Percentiles rank a stretch among this genome's conserved stretches.
phyloP scores from a whole-genome alignment of 2,888 invertebrate species.

The Xylophagus ater region DNA sequence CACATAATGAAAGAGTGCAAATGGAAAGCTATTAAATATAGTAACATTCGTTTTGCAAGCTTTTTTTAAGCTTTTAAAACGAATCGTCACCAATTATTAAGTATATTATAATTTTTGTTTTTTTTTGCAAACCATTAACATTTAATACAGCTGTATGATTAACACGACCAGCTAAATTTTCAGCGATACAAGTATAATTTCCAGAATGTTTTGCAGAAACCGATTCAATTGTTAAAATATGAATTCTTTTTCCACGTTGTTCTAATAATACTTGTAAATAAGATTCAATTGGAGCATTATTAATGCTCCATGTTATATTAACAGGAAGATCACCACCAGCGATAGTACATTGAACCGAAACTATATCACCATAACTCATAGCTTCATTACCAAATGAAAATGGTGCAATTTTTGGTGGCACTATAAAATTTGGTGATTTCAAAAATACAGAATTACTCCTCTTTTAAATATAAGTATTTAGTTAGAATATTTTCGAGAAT shows the following conservation, averaged over 20 bases:
- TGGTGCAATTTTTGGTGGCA: conserved; percentile 62
- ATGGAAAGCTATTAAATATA: too few relatives aligned
- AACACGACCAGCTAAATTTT: conserved; percentile 59
- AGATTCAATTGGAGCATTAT: conserved; percentile 36
- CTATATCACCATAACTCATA: conserved; percentile 54
- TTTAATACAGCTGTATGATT: conserved; percentile 57
- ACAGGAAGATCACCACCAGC: conserved; percentile 49
- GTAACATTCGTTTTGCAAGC: too few relatives aligned
- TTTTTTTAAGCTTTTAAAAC: too few relatives aligned
- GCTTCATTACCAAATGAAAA: conserved; percentile 65
- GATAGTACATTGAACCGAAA: conserved; percentile 42
- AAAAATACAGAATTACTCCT: conserved; percentile 23
- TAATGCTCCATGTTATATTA: conserved; percentile 48
- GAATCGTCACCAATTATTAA: background rate
- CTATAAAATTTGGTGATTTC: conserved; percentile 38
- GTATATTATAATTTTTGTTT: background rate
- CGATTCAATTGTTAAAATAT: conserved; percentile 53
- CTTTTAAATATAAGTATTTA: too few relatives aligned
- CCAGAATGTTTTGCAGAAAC: conserved; percentile 60
- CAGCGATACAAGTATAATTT: conserved; percentile 63
- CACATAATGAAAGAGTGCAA: too few relatives aligned
- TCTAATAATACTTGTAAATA: conserved; percentile 35
- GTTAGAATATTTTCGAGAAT: too few relatives aligned
- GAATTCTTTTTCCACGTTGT: conserved; percentile 42
- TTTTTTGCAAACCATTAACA: conserved; percentile 51